These are phyloP conservation scores for Trimorus sp. DNA, from an alignment of 2,888 invertebrate genomes.

Conservation along the genomic window DNA sequence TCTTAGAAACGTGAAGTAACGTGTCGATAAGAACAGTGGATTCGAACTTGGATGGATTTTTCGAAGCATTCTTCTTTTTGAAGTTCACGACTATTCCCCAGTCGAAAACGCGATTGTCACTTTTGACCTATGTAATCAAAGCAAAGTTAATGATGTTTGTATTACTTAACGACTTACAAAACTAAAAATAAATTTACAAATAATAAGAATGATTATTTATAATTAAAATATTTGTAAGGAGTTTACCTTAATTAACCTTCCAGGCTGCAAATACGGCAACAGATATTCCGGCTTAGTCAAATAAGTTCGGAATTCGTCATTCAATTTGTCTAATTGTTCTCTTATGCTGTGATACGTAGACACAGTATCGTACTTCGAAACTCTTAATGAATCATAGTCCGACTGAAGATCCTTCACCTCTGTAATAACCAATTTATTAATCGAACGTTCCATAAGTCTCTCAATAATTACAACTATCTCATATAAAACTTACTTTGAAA, in stretches of 20 bases:
- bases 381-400: conserved; percentile 85
- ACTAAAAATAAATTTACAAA: too few relatives aligned
- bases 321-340: conserved; percentile 89
- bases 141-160: neutral
- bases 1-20: conserved; percentile 89
- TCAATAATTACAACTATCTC: neutral
- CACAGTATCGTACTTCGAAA: conserved; percentile 88
- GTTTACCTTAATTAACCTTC: conserved; percentile 92
- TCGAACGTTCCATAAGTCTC: neutral
- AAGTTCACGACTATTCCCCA: conserved; percentile 99
- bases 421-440: conserved; percentile 75
- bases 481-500: conserved; percentile 88
- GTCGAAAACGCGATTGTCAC: conserved; percentile 93
- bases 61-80: conserved; percentile 87
- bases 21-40: conserved; percentile 91
- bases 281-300: conserved; percentile 94
- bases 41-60: conserved; percentile 83
- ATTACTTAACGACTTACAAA: neutral
- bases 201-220: too few relatives aligned
- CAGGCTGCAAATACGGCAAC: conserved; percentile 96
- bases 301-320: conserved; percentile 88
- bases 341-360: conserved; percentile 93
- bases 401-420: conserved; percentile 87
- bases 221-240: neutral
- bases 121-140: conserved; percentile 85